phyloP scores from a whole-genome alignment of 1,140 invertebrate genomes.

The Plectrocnemia conspersa region DNA sequence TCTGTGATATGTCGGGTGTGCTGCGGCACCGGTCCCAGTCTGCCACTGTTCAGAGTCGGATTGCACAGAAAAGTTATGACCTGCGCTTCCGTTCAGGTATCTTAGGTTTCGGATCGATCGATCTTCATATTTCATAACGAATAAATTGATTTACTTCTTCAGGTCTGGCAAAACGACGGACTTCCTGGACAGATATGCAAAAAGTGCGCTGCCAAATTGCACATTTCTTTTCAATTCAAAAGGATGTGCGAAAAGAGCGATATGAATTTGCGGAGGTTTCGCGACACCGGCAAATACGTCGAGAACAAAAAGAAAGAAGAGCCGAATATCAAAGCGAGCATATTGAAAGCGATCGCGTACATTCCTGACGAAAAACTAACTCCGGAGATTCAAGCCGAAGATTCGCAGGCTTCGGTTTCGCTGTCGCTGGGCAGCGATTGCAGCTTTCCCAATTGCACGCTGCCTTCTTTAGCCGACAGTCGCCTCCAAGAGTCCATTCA shows the following conservation, averaged over 20 bases:
- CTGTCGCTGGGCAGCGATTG: background rate
- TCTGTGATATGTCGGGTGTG: conserved; percentile 43
- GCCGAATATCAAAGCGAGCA: conserved; percentile 17
- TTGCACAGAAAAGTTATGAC: conserved; percentile 46
- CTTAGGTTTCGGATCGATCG: background rate
- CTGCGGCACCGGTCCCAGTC: conserved; percentile 40
- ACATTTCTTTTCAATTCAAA: conserved; percentile 47
- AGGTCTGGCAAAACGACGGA: conserved; percentile 49
- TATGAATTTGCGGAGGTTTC: conserved; percentile 40
- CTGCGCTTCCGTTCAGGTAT: conserved; percentile 45
- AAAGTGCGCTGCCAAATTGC: conserved; percentile 45
- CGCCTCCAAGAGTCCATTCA: conserved; percentile 27
- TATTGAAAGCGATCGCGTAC: background rate
- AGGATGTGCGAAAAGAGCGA: conserved; percentile 45
- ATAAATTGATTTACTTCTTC: conserved; percentile 18
- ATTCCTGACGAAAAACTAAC: background rate
- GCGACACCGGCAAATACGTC: conserved; percentile 27
- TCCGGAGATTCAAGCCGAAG: background rate
- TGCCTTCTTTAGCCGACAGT: conserved; percentile 11
- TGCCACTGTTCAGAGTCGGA: conserved; percentile 46
- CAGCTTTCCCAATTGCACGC: conserved; percentile 12
- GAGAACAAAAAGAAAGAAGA: conserved; percentile 22
- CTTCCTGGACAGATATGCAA: conserved; percentile 46
- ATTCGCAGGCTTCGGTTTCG: background rate
- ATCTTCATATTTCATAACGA: conserved; percentile 8